Base-by-base conservation (phyloP, 1,140 invertebrate species). In the Lepidurus arcticus region DNA sequence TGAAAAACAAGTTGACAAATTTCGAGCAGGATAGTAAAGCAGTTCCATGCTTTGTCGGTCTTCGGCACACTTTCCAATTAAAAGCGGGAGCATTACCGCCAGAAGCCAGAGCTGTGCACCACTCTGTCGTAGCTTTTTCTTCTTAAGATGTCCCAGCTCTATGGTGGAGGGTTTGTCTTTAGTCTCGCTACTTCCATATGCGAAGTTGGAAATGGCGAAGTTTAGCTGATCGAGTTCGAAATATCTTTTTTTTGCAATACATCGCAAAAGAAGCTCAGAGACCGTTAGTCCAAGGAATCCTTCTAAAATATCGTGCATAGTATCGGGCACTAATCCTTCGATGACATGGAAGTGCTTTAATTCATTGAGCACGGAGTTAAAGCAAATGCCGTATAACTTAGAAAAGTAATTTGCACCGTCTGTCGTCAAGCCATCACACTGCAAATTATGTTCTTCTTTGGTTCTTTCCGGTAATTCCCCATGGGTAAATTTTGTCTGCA, bases 221-320 rank as follows among this genome's bases (percentile, higher is more conserved):
- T n/a, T n/a, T n/a, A n/a, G n/a, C n/a, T n/a, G n/a, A n/a, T n/a
- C 10, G 75, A 78, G 16, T 45, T 78, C 3, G 44, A 76, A 42
- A 76, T 43, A 26, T 42, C 21, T 26, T n/a, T 16, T 78, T 8
- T 42, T n/a, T 16, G 42, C 76, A 65, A 78, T 47, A 73, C 26
- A 73, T 34, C 44, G 42, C 42, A 76, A 21, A 21, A 78, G 16
- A 34, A 78, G 21, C 42, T 78, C 65, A 13, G 47, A 65, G 10
- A 47, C 45, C 44, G 65, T 73, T n/a, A 53, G 26, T 43, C 43
- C 42, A 24, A 78, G 9, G 44, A 76, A 45, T 10, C 78, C 78
- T 78, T 78, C 78, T 13, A 78, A 47, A 6, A 73, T 16, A 26
- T 78, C 78, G 44, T 78, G 78, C 73, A 78, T 76, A 9, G 34